Base-by-base conservation (phyloP, 2,113 vertebrate genomes). In the Triplophysa dalaica region DNA sequence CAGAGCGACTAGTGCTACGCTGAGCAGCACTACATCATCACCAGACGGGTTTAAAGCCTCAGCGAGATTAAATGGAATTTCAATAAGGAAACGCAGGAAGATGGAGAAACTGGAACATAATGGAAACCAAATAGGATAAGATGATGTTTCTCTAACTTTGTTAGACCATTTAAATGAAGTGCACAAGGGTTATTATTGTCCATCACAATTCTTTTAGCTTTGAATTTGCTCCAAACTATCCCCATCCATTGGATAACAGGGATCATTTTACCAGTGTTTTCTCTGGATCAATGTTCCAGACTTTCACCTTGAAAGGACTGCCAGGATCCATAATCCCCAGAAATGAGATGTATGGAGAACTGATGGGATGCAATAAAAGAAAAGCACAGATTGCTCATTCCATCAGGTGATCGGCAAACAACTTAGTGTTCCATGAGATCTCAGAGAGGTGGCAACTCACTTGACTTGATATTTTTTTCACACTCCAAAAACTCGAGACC, bases 401-500 rank as follows among this genome's bases (percentile, higher is more conserved):
- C 6, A 38, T 8, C 45, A 50, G 45, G 13, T 10, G 13, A 14
- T 50, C 5, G 9, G 2, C 14, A 29, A 41, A 68, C 16, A 17
- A 41, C 48, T 64, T 26, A 8, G 9, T 24, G 22, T 1, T 14
- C n/a, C 52, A 14, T 50, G 3, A 14, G 6, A 29, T 4, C 26
- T 72, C 10, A 72, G 10, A 17, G 26, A 58, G 19, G 29, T 48
- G 29, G 9, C 8, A 61, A 87, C 94, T 93, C 85, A 95, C 94
- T 94, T 81, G 95, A 89, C 84, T 92, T 94, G 87, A 95, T 94
- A 2, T 45, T 45, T 82, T 84, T 94, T 85, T 95, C 95, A 17
- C 85, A 87, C 58, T 95, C 94, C 75, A 95, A 87, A 86, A 95
- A 95, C 86, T 95, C 94, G 8, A 95, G 90, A 56, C 93, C 95